Evolutionary conservation across 1,140 invertebrate species (phyloP).

Genomic region (Cryptotermes secundus): DNA sequence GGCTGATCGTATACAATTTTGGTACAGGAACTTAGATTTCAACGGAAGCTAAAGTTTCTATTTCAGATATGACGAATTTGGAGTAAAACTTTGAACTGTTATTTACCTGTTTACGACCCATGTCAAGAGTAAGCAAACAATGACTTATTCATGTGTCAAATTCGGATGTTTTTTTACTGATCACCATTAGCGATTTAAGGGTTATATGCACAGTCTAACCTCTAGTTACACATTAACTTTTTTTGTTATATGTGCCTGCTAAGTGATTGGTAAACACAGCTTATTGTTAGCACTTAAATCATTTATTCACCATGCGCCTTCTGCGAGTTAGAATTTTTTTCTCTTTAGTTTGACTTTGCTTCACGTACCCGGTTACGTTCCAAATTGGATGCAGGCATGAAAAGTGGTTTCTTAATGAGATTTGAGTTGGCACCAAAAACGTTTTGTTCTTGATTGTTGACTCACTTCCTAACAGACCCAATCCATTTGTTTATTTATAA

Average conservation of each 20-base stretch:
- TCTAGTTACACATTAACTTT: neutral
- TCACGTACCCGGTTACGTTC: neutral
- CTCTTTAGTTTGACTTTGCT: neutral
- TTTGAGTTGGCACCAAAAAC: slow-evolving; percentile 5
- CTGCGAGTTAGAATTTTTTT: neutral
- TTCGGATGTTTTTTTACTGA: neutral
- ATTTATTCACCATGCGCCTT: neutral
- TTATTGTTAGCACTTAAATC: slow-evolving; percentile 3
- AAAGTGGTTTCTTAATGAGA: slow-evolving; percentile 11
- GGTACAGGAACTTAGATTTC: no score
- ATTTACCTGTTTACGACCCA: neutral
- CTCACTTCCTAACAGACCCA: neutral
- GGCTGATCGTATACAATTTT: no score
- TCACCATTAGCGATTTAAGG: neutral
- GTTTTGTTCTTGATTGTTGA: neutral
- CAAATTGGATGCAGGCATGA: neutral
- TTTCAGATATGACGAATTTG: no score
- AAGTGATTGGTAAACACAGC: slow-evolving; percentile 1
- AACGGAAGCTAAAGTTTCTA: no score
- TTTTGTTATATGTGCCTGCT: neutral
- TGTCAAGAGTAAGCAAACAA: neutral
- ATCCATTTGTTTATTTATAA: slow-evolving; percentile 8
- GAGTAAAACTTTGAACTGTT: no score
- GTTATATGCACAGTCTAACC: neutral
- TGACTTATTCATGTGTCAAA: neutral